Evolutionary conservation across 2,797 vertebrate genomes (phyloP).

Genomic region (Peromyscus eremicus): DNA sequence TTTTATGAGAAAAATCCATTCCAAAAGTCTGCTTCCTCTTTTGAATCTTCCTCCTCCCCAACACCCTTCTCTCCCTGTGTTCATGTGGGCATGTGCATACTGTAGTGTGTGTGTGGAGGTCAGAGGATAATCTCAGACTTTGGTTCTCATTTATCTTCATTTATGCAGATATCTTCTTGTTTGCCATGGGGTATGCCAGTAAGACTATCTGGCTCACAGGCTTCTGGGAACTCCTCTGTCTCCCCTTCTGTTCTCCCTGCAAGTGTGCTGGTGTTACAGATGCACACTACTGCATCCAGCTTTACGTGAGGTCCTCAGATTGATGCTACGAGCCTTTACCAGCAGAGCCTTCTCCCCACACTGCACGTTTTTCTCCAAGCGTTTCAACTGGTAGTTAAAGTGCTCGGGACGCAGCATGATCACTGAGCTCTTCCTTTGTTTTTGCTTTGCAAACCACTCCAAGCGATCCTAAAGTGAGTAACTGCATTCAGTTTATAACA

Average conservation of each 20-base stretch:
- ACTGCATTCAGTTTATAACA: conserved; percentile 75
- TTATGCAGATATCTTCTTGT: background rate
- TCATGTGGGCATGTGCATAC: background rate
- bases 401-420: conserved; percentile 46
- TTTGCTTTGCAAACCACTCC: conserved; percentile 12
- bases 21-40: conserved; percentile 16
- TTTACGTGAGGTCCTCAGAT: background rate
- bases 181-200: background rate
- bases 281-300: background rate
- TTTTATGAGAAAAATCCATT: conserved; percentile 71
- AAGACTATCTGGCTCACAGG: background rate
- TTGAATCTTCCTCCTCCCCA: background rate
- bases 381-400: conserved; percentile 31
- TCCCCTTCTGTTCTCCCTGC: background rate
- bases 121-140: background rate
- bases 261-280: background rate
- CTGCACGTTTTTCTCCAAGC: background rate
- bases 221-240: background rate
- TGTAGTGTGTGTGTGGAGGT: background rate
- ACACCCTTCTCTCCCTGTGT: background rate
- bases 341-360: background rate
- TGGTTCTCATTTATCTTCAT: background rate
- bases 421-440: background rate
- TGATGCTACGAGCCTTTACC: too few relatives aligned
- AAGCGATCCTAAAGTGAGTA: conserved; percentile 76